A percentile compares a stretch with the other conserved stretches of the same genome.
These are phyloP conservation scores for Epinephelus awoara DNA, from an alignment of 2,797 vertebrate species.

Conservation along the genomic window DNA sequence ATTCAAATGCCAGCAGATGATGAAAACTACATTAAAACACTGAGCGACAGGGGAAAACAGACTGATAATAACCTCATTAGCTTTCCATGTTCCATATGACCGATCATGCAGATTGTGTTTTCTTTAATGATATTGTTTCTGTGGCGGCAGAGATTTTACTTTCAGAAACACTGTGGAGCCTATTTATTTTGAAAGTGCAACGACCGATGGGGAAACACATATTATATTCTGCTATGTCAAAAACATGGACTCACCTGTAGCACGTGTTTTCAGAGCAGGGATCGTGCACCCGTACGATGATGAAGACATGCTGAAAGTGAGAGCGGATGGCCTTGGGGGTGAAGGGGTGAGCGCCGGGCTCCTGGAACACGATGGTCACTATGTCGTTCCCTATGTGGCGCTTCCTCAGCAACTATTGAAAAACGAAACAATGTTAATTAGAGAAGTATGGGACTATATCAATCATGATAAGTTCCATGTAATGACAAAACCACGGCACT, in stretches of 20 bases:
- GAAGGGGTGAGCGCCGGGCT: constrained; percentile 96
- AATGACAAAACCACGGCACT: not conserved
- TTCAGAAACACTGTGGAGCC: too few relatives aligned
- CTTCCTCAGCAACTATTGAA: constrained; percentile 92
- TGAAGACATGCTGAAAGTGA: constrained; percentile 98
- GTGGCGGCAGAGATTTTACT: too few relatives aligned
- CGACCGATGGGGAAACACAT: too few relatives aligned
- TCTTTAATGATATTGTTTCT: too few relatives aligned
- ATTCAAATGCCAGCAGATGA: too few relatives aligned
- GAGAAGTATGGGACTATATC: not conserved
- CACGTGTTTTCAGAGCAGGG: constrained; percentile 95
- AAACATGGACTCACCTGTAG: constrained; percentile 89
- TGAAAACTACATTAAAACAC: too few relatives aligned
- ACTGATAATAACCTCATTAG: too few relatives aligned
- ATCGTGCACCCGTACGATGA: constrained; percentile 92
- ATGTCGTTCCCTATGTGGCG: constrained; percentile 99
- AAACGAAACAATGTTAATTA: constrained; percentile 28
- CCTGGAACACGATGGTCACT: constrained; percentile 98
- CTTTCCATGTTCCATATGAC: too few relatives aligned
- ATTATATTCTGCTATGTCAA: too few relatives aligned
- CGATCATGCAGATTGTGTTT: too few relatives aligned
- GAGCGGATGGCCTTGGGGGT: constrained; percentile 96
- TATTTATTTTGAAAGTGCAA: too few relatives aligned
- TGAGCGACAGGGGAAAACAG: too few relatives aligned
- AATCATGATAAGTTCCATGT: not conserved